Evolutionary conservation across 2,888 invertebrate species (phyloP), one percentile per base, ranked within the genome.

Genomic region (Diplazon laetatorius): DNA sequence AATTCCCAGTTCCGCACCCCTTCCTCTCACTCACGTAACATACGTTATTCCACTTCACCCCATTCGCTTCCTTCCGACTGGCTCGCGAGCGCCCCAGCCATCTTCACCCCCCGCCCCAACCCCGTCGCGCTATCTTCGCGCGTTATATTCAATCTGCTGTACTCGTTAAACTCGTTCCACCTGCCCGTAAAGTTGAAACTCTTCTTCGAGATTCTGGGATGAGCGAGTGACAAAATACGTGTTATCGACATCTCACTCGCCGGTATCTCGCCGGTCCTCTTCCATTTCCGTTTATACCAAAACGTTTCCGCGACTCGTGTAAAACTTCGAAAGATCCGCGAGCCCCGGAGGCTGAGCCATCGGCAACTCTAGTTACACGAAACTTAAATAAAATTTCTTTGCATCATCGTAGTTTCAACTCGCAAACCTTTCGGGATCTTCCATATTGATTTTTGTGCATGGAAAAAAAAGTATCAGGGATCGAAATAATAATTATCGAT

Each of bases 161-260:
- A 62, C 77, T 79, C 80, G 82, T 85, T 80, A 82, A 86, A 68
- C 69, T 70, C 77, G 76, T 78, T 78, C 80, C 82, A 74, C 39
- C 48, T 55, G 55, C 42, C 35, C 35, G 16, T 60, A 50, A 46
- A 6, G 39, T 35, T 30, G 12, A 44, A 70, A 74, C 65, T 66
- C 72, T n/a, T n/a, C n/a, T n/a, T 69, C 65, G 74, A 52, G 55
- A 30, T 37, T 70, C 65, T 57, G 42, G 14, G 25, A 55, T 25
- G n/a, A 59, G 42, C 37, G 62, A 71, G 82, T 71, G 18, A 44
- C 4, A 84, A 83, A 86, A 85, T 85, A 86, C 82, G 75, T 86
- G 85, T 84, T 86, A 85, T 85, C 83, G 85, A 85, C 84, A 83
- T 80, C 68, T 82, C 70, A 8, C 62, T n/a, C n/a, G n/a, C n/a